Evolutionary conservation across 2,113 vertebrate species (phyloP), one percentile per base, ranked within the genome.

Genomic region (Pomatostomus ruficeps): DNA sequence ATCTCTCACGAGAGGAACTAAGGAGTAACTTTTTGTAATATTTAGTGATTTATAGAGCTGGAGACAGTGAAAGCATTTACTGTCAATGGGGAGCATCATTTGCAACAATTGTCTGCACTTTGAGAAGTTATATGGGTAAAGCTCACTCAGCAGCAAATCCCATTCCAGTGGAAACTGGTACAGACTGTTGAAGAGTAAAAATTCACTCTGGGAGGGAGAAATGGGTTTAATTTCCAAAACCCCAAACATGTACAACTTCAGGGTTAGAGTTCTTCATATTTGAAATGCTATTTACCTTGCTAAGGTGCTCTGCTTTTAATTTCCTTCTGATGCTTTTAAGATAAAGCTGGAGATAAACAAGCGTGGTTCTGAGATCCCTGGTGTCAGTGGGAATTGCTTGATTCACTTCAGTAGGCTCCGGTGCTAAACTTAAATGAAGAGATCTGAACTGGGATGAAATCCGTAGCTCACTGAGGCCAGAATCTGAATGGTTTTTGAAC

Each of bases 51-150:
- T 96, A 89, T 79, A 74, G 94, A 87, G 78, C 80, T 92, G 88
- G 83, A 89, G 71, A 84, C 38, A 72, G 81, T 48, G 89, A 93
- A 94, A 95, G 82, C 89, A 72, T 95, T 97, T 91, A 75, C 76
- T 96, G 73, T 72, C 96, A 96, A 96, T 94, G 82, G 81, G 85
- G 80, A 89, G 61, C 83, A 90, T 94, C 48, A 85, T 88, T 97
- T 97, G 86, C 89, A 96, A 85, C 94, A 95, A 95, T 78, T 89
- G 88, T 91, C 88, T 91, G 78, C 95, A 85, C 87, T 97, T 89
- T 80, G 92, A 78, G 91, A 95, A 93, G 82, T 92, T 93, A 36
- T 35, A 62, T 75, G 71, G 80, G 49, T 80, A 94, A 90, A 90
- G 89, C 89, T 91, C 55, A 57, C 62, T 57, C 36, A 83, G 67